Evolutionary conservation across 2,113 vertebrate species (phyloP).

Genomic region (Pseudorhombus dupliciocellatus): DNA sequence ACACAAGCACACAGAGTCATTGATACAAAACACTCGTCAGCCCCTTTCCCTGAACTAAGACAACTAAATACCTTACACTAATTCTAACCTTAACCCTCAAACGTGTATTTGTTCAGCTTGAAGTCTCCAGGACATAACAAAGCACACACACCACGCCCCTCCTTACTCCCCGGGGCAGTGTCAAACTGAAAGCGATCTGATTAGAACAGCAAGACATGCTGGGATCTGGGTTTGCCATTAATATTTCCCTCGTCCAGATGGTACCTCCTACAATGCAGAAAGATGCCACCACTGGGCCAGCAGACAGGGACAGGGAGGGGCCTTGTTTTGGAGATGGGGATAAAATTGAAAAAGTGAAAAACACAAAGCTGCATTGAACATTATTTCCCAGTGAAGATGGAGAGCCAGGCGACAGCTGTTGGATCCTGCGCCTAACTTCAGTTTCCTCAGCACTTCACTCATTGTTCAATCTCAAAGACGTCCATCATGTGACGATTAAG

Average conservation of each 20-base stretch:
- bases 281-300: slow-evolving; percentile 67
- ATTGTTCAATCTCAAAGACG: slow-evolving; percentile 16
- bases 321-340: slow-evolving; percentile 51
- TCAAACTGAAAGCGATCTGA: slow-evolving; percentile 72
- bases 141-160: slow-evolving; percentile 38
- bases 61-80: background rate
- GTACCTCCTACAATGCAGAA: slow-evolving; percentile 73
- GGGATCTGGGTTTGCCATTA: slow-evolving; percentile 79
- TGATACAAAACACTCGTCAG: background rate
- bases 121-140: background rate
- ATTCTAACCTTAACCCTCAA: background rate
- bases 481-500: slow-evolving; percentile 13
- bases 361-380: slow-evolving; percentile 18
- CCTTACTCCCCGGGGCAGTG: slow-evolving; percentile 67
- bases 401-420: slow-evolving; percentile 33
- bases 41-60: background rate
- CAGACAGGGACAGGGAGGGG: slow-evolving; percentile 35
- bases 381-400: slow-evolving; percentile 19
- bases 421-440: slow-evolving; percentile 2
- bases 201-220: slow-evolving; percentile 79
- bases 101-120: background rate
- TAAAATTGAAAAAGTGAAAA: slow-evolving; percentile 25
- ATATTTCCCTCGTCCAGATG: slow-evolving; percentile 81
- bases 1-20: background rate
- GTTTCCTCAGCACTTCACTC: slow-evolving; percentile 16